phyloP scores from a whole-genome alignment of 2,888 invertebrate species.

The Blastobasis lacticolella region DNA sequence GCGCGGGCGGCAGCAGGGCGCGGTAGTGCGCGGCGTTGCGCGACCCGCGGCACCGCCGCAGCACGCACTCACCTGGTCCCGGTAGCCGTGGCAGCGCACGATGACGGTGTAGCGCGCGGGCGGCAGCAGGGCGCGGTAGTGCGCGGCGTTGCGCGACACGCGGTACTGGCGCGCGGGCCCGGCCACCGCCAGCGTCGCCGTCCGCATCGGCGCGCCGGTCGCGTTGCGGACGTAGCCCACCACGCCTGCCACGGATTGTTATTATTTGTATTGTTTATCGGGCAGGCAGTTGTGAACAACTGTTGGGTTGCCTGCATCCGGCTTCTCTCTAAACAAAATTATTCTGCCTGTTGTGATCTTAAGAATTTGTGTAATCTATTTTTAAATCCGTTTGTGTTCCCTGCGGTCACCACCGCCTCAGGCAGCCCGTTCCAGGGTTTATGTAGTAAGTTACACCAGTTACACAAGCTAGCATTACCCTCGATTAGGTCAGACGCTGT shows the following conservation, averaged over 20 bases:
- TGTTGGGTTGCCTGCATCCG: too few species aligned
- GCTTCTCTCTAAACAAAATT: too few species aligned
- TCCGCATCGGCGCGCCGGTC: constrained; percentile 76
- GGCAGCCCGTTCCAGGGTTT: too few species aligned
- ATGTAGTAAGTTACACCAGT: too few species aligned
- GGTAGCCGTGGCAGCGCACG: constrained; percentile 76
- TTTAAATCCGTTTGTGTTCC: too few species aligned
- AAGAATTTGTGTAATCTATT: too few species aligned
- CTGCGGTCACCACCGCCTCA: too few species aligned
- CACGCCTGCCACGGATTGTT: constrained; percentile 70
- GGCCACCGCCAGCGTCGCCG: constrained; percentile 81
- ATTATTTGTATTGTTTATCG: too few species aligned
- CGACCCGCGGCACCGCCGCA: constrained; percentile 73
- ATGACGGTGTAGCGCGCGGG: constrained; percentile 78
- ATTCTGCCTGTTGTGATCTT: too few species aligned
- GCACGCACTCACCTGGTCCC: constrained; percentile 43
- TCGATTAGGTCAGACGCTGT: too few species aligned
- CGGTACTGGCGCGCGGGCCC: constrained; percentile 72
- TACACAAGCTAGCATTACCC: too few species aligned
- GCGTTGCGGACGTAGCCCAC: constrained; percentile 81
- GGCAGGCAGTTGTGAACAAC: too few species aligned
- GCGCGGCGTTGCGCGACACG: constrained; percentile 80
- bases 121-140: constrained; percentile 81
- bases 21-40: constrained; percentile 82
- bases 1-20: constrained; percentile 80